These are phyloP conservation scores for Apodemus speciosus DNA, from an alignment of 2,113 vertebrate genomes.

Conservation along the genomic window DNA sequence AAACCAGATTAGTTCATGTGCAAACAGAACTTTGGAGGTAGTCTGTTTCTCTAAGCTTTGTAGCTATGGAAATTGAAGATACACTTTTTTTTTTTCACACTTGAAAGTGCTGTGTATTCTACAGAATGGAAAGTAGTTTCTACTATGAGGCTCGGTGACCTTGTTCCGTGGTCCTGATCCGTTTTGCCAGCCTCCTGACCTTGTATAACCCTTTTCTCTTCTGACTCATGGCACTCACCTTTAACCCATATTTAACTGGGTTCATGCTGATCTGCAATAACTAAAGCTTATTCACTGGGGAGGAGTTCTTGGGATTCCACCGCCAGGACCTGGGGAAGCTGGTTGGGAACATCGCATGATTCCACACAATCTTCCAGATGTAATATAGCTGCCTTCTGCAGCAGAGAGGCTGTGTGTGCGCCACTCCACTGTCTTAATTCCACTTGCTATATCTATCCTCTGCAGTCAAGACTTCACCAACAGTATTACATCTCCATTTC, in stretches of 20 bases:
- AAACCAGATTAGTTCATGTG: neutral
- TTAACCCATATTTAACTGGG: neutral
- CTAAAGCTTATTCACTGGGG: neutral
- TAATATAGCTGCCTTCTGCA: neutral
- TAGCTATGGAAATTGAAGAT: neutral
- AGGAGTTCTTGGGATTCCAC: neutral
- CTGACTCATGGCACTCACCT: neutral
- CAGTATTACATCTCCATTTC: neutral
- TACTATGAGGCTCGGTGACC: fast-evolving
- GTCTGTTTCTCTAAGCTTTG: neutral
- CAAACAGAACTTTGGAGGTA: neutral
- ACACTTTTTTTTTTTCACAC: neutral
- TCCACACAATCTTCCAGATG: neutral
- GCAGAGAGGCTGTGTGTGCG: neutral
- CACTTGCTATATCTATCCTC: neutral
- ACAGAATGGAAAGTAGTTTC: neutral
- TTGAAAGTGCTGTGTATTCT: neutral
- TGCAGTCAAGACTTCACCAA: neutral
- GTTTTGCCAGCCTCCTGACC: neutral
- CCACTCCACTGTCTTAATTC: neutral
- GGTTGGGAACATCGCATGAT: too few species aligned
- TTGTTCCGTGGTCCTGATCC: neutral
- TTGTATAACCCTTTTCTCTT: neutral
- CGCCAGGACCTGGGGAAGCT: neutral
- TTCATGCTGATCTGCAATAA: neutral